A percentile compares a stretch with the other conserved stretches of the same genome.
Evolutionary conservation across 2,797 vertebrate species (phyloP).

Genomic region (Myiotriccus ornatus): DNA sequence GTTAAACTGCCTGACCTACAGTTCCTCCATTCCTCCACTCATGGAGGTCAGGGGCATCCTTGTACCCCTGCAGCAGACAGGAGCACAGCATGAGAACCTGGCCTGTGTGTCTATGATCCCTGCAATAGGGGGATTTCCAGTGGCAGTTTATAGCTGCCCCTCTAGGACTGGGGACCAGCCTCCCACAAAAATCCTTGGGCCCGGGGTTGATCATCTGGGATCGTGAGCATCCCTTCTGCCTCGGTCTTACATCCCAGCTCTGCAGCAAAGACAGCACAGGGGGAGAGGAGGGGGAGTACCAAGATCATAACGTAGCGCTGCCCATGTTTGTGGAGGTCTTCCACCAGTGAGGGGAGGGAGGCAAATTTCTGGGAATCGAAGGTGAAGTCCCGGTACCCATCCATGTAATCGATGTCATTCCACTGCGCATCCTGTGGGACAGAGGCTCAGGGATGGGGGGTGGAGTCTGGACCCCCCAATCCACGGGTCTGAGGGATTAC

Average conservation of each 20-base stretch:
- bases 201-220: not conserved
- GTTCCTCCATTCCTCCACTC: not conserved
- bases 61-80: not conserved
- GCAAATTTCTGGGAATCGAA: constrained; percentile 75
- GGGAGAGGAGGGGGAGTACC: constrained; percentile 67
- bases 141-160: not conserved
- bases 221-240: accelerated
- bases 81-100: not conserved
- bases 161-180: not conserved
- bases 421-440: constrained; percentile 84
- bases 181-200: not conserved
- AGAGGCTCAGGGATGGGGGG: not conserved
- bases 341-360: constrained; percentile 83
- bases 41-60: not conserved
- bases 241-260: not conserved
- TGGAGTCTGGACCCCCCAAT: not conserved
- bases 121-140: not conserved
- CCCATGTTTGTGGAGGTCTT: constrained; percentile 84
- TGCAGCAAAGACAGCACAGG: not conserved
- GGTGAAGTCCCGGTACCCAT: constrained; percentile 83
- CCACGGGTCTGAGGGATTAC: constrained; percentile 54
- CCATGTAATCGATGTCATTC: constrained; percentile 95
- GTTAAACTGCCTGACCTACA: not conserved
- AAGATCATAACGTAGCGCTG: constrained; percentile 88
- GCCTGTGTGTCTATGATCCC: accelerated